Base-by-base conservation (phyloP, 2,113 vertebrate genomes). In the Pomatorhinus ruficollis region DNA sequence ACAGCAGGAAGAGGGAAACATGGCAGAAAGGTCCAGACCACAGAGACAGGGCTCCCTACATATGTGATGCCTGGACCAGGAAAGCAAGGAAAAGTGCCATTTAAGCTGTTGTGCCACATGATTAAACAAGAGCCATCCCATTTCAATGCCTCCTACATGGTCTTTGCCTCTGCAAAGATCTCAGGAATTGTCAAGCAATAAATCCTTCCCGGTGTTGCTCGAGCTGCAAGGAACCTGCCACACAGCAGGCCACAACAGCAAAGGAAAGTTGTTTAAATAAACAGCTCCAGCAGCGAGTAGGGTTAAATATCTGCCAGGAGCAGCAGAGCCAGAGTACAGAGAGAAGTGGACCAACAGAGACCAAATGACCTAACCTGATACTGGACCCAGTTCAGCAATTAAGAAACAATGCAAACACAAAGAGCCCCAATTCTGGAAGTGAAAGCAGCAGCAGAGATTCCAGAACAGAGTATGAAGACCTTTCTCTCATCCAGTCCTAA, bases 71-170 rank as follows among this genome's bases (percentile, higher is more conserved):
- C 57, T 52, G 61, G 33, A 72, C 30, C 45, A 39, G 31, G 18
- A 72, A 12, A 87, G n/a, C 24, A 70, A 75, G 72, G 13, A 78
- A 11, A 69, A 40, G 16, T 81, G 42, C 28, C 60, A 60, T 37
- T 53, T 54, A 54, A 87, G 75, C 22, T 64, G 33, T 28, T 22
- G 22, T 37, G 39, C 50, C 39, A 40, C n/a, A 31, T 2, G 22
- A 31, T 13, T 76, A 64, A 92, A 31, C 27, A 83, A 64, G 10
- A 92, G 47, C 37, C 40, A 75, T 31, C 49, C 78, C 28, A 68
- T 15, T 54, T 21, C 1, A 2, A 49, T 27, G n/a, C 53, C 28
- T 64, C 66, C 31, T 69, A 52, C 47, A 39, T 0, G 1, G 27
- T 40, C 25, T 65, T 49, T 25, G 21, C 9, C 16, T 75, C 61